Evolutionary conservation across 2,113 vertebrate species (phyloP).

Genomic region (Pipa parva): DNA sequence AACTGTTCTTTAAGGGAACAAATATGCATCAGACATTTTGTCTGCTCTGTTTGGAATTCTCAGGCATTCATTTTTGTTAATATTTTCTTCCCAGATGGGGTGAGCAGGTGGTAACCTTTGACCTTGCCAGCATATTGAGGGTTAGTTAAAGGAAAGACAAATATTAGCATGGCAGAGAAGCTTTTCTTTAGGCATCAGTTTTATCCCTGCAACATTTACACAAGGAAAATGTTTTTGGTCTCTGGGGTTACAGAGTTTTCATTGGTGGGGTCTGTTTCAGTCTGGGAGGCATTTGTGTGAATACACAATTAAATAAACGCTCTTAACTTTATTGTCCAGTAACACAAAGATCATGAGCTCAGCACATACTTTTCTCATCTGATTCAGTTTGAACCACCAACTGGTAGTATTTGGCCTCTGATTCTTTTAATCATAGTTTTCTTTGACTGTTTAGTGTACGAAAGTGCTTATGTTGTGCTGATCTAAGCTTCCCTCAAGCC

Average conservation of each 20-base stretch:
- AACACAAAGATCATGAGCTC: constrained; percentile 17
- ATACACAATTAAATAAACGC: constrained; percentile 20
- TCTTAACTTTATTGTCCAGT: constrained; percentile 4
- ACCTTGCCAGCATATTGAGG: constrained; percentile 46
- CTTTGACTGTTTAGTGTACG: constrained; percentile 9
- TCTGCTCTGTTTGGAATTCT: constrained; percentile 6
- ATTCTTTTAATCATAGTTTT: not conserved
- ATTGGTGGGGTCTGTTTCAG: constrained; percentile 10
- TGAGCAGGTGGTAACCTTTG: constrained; percentile 51
- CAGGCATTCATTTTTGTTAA: constrained; percentile 1
- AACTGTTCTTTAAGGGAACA: no score
- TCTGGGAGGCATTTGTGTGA: constrained; percentile 8
- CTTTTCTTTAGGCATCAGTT: constrained; percentile 22
- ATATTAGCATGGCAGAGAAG: constrained; percentile 41
- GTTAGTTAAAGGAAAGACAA: constrained; percentile 53
- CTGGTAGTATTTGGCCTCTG: constrained; percentile 3
- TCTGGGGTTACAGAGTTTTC: constrained; percentile 33
- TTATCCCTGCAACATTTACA: constrained; percentile 14
- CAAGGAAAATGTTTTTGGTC: constrained; percentile 37
- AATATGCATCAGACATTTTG: no score
- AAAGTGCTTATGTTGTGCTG: constrained; percentile 1
- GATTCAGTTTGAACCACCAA: not conserved
- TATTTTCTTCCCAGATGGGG: constrained; percentile 15
- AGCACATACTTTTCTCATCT: constrained; percentile 15
- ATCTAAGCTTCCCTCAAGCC: constrained; percentile 14